Conservation (phyloP, 2,113 vertebrate genomes). For the Peromyscus polionotus region DNA sequence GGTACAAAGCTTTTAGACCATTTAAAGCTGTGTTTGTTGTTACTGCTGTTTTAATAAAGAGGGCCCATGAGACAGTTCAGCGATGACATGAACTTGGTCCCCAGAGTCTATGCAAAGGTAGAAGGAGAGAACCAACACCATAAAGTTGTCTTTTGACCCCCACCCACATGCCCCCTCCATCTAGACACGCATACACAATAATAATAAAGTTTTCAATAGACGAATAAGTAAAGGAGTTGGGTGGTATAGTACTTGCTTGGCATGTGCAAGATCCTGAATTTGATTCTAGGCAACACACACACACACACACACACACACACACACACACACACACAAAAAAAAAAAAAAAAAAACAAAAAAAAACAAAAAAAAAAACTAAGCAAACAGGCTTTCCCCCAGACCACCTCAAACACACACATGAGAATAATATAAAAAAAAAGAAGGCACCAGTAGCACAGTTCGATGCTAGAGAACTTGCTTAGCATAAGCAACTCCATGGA, state of each 20-base stretch:
- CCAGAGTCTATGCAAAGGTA: neutral
- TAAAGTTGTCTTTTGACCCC: neutral
- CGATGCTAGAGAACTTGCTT: neutral
- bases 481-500: neutral
- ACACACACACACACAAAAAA: no score
- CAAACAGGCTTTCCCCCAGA: neutral
- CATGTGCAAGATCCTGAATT: neutral
- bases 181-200: neutral
- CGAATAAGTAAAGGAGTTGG: neutral
- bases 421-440: neutral
- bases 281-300: neutral
- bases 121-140: neutral
- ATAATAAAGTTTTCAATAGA: neutral
- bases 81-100: no score
- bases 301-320: no score
- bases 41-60: neutral
- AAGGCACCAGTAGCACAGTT: no score
- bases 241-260: neutral
- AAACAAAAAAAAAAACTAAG: neutral
- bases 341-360: neutral
- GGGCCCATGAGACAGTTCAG: neutral
- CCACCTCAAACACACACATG: neutral
- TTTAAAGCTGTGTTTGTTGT: neutral
- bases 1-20: neutral
- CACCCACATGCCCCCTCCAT: no score